A percentile compares a stretch with the other conserved stretches of the same genome.
Evolutionary conservation across 1,140 invertebrate species (phyloP).

Genomic region (Solen grandis): DNA sequence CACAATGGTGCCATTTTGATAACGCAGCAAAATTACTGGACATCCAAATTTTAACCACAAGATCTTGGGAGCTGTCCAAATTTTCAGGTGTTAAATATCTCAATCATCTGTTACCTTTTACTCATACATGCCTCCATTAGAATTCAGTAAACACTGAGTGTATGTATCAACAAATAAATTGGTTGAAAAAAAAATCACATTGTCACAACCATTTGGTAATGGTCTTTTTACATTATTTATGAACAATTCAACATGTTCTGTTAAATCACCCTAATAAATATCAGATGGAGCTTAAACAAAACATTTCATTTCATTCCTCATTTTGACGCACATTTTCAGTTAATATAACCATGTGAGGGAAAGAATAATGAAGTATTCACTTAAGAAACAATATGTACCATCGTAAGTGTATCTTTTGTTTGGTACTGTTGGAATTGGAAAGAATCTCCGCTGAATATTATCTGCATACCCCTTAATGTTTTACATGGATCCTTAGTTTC

Average conservation of each 20-base stretch:
- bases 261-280: neutral
- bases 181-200: neutral
- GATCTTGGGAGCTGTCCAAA: neutral
- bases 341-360: too few species aligned
- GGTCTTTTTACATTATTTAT: neutral
- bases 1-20: constrained; percentile 3
- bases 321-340: too few species aligned
- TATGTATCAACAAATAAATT: constrained; percentile 1
- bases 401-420: too few species aligned
- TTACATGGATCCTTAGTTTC: too few species aligned
- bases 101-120: neutral
- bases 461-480: too few species aligned
- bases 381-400: too few species aligned
- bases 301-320: too few species aligned
- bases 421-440: too few species aligned
- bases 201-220: neutral
- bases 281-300: too few species aligned
- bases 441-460: too few species aligned
- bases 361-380: too few species aligned
- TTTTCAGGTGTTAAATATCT: neutral
- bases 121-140: neutral
- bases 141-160: neutral
- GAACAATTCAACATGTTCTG: neutral
- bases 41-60: constrained; percentile 32
- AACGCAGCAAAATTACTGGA: constrained; percentile 24